Percentiles rank a stretch among this genome's conserved stretches.
Conservation (phyloP, 2,113 vertebrate genomes). For the Melozone crissalis region DNA sequence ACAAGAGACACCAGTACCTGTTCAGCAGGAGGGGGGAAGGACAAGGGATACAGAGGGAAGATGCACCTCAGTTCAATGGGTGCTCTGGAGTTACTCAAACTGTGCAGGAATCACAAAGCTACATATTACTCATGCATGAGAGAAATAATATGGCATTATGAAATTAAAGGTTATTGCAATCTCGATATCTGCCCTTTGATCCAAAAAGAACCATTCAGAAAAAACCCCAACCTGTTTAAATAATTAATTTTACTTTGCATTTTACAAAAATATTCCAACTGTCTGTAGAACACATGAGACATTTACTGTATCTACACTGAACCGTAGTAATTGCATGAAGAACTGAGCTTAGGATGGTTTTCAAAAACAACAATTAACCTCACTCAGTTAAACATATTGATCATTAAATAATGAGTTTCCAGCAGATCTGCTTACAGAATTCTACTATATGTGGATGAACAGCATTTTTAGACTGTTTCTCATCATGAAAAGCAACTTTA, state of each 20-base stretch:
- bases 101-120: not conserved
- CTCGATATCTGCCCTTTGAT: not conserved
- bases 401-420: slow-evolving; percentile 34
- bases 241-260: not conserved
- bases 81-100: not conserved
- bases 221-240: not conserved
- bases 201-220: not conserved
- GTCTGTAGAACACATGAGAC: not conserved
- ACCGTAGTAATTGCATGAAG: not conserved
- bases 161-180: not conserved
- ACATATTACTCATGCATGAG: not conserved
- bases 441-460: slow-evolving; percentile 43
- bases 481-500: slow-evolving; percentile 52
- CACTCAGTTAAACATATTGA: not conserved
- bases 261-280: not conserved
- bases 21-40: not conserved
- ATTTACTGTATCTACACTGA: not conserved
- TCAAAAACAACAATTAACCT: slow-evolving; percentile 19
- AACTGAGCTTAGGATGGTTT: not conserved
- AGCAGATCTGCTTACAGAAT: slow-evolving; percentile 44
- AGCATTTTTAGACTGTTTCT: slow-evolving; percentile 55
- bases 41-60: not conserved
- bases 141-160: not conserved
- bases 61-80: not conserved
- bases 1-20: not conserved